Evolutionary conservation across 2,797 vertebrate genomes (phyloP), one percentile per base, ranked within the genome.

Genomic region (Masticophis lateralis): DNA sequence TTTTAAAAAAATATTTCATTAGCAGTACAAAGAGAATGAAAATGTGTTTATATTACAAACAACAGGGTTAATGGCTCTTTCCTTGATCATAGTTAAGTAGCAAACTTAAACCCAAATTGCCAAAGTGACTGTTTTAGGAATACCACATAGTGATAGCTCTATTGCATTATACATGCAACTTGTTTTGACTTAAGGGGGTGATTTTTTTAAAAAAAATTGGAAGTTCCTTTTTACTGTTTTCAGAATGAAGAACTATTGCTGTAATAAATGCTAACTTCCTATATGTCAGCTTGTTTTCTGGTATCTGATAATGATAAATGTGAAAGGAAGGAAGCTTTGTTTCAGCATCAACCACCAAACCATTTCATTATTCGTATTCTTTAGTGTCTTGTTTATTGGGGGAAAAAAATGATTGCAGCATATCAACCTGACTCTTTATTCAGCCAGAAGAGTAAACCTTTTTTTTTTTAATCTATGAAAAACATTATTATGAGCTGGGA

Each of bases 141-240:
- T 13, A 2, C 9, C 69, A 43, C 61, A 91, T 56, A 32, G 22
- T 55, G 10, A 69, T 63, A 37, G 11, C 61, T 37, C 5, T 22
- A 37, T 14, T 69, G 53, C 66, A 57, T 61, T 90, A 53, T 13
- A 53, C 92, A 60, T 9, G 4, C 0, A 0, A 79, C 91, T 74
- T 4, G 69, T 11, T 86, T 94, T 91, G 20, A n/a, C 27, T 90
- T 69, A 32, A 10, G 32, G 18, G 69, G 7, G 27, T 25, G 20
- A 28, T 53, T 28, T 57, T 22, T 3, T 51, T 43, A 90, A 90
- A 56, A 90, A 87, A 92, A 89, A 14, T 0, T 51, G 0, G 37
- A 91, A 86, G 7, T 91, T 94, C 53, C 3, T 32, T 92, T 89
- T 93, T 88, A 47, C 25, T 88, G 27, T 74, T 94, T 91, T 57